phyloP scores from a whole-genome alignment of 2,797 vertebrate species.

The Yasuhikotakia modesta region DNA sequence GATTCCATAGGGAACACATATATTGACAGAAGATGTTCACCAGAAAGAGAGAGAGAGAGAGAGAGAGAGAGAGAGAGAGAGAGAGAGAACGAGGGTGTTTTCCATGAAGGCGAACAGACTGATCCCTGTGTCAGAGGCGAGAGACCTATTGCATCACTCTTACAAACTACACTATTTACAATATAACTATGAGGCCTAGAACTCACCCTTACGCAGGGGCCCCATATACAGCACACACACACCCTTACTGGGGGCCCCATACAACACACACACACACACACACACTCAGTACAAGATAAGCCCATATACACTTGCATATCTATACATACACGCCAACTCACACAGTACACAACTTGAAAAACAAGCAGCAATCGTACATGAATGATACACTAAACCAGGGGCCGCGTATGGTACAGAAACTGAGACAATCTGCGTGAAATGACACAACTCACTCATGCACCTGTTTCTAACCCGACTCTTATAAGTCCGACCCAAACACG shows the following conservation, averaged over 20 bases:
- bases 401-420: neutral
- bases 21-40: no score
- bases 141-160: constrained; percentile 24
- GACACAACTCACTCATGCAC: neutral
- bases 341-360: constrained; percentile 19
- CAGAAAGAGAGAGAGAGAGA: neutral
- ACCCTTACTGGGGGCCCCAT: neutral
- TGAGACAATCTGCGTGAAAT: neutral
- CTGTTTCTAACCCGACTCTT: neutral
- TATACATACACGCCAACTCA: neutral
- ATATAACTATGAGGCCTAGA: constrained; percentile 11
- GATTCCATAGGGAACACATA: no score
- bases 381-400: neutral
- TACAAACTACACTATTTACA: constrained; percentile 11
- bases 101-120: constrained; percentile 14
- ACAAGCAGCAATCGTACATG: neutral
- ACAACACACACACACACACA: constrained; percentile 26
- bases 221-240: neutral
- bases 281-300: constrained; percentile 8
- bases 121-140: constrained; percentile 2
- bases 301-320: neutral
- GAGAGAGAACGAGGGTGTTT: neutral
- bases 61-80: neutral
- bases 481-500: constrained; percentile 15
- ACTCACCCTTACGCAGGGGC: constrained; percentile 22